Evolutionary conservation across 2,113 vertebrate genomes (phyloP).

Genomic region (Cavia aperea): DNA sequence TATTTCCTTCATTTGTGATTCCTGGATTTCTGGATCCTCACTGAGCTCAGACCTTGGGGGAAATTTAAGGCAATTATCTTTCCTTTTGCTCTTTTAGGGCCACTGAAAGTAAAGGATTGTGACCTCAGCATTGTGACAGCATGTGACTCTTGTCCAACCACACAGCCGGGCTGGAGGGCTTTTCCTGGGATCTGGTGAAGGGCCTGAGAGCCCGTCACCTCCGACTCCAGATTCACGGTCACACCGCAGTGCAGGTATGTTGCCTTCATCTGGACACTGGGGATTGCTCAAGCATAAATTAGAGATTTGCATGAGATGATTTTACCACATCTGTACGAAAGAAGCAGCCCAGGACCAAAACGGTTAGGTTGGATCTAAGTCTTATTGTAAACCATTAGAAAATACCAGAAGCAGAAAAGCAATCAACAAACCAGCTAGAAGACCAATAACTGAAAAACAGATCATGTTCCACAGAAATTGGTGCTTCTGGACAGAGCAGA

Average conservation of each 20-base stretch:
- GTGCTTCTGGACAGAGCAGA: background rate
- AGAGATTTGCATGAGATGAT: background rate
- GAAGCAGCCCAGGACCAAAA: background rate
- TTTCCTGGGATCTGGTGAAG: rapidly evolving
- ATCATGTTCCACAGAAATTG: too few species aligned
- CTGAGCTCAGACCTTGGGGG: background rate
- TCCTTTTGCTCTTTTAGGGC: background rate
- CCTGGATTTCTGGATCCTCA: background rate
- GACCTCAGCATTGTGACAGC: background rate
- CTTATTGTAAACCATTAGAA: background rate
- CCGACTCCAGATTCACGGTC: too few species aligned
- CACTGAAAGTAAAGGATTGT: background rate
- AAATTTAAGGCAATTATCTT: background rate
- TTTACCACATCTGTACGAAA: background rate
- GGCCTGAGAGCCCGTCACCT: background rate
- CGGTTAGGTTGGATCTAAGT: background rate
- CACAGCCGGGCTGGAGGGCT: rapidly evolving
- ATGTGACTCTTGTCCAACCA: background rate
- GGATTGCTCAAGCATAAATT: background rate
- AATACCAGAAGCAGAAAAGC: background rate
- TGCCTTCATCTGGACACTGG: background rate
- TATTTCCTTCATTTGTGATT: background rate
- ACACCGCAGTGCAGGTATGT: background rate
- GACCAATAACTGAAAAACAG: too few species aligned
- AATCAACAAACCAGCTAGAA: too few species aligned